phyloP scores from a whole-genome alignment of 2,113 vertebrate genomes.

The Centropristis striata region DNA sequence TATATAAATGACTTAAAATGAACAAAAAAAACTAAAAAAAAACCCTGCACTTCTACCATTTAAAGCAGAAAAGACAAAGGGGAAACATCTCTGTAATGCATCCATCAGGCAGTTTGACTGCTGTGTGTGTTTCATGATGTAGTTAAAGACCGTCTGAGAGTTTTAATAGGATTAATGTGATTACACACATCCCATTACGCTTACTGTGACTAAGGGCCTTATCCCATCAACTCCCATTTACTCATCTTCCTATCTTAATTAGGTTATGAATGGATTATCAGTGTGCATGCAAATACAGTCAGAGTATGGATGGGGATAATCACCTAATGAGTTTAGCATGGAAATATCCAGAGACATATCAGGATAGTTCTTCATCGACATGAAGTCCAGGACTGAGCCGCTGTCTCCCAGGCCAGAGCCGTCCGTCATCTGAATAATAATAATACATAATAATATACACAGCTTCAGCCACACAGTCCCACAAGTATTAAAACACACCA shows the following conservation, averaged over 20 bases:
- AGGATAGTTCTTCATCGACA: slow-evolving; percentile 92
- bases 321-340: slow-evolving; percentile 93
- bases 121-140: background rate
- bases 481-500: background rate
- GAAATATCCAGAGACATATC: slow-evolving; percentile 96
- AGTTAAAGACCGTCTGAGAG: background rate
- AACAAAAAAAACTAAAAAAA: background rate
- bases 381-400: slow-evolving; percentile 92
- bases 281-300: background rate
- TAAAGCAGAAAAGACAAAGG: background rate
- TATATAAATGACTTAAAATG: background rate
- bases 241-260: background rate
- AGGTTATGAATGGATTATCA: background rate
- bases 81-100: background rate
- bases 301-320: slow-evolving; percentile 53
- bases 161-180: slow-evolving; percentile 1
- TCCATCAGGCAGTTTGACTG: background rate
- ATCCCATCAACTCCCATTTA: background rate
- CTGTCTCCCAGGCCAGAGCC: slow-evolving; percentile 85
- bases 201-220: background rate
- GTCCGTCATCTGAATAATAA: slow-evolving; percentile 86
- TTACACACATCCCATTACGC: background rate
- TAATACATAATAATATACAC: no score
- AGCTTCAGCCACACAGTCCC: slow-evolving; percentile 5
- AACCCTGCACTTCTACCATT: background rate